These are phyloP conservation scores for Cinclus cinclus DNA, from an alignment of 2,113 vertebrate species.

Conservation along the genomic window DNA sequence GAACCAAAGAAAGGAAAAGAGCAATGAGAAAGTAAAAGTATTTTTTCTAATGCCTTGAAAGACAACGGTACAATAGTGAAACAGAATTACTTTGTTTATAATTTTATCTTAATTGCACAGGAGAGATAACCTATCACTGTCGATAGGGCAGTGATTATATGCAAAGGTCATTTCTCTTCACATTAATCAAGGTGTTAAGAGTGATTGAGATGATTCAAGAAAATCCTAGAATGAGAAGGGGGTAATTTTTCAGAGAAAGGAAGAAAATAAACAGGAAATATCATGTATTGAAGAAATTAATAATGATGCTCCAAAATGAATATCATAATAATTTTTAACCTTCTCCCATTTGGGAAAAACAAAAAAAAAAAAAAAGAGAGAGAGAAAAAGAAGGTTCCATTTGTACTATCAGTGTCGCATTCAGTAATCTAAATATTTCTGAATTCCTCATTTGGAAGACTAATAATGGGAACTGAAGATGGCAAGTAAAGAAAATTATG, in stretches of 20 bases:
- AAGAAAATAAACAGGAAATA: slow-evolving; percentile 7
- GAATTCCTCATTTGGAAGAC: not conserved
- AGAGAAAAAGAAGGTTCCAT: not conserved
- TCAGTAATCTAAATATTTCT: not conserved
- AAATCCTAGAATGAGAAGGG: not conserved
- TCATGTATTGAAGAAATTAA: not conserved
- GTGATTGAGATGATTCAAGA: not conserved
- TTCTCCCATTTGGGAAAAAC: not conserved
- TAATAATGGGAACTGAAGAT: not conserved
- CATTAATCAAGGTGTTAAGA: slow-evolving; percentile 25
- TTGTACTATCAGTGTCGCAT: not conserved
- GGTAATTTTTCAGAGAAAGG: not conserved
- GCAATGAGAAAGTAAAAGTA: not conserved
- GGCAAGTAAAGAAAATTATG: not conserved
- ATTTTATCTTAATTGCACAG: not conserved
- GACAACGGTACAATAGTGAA: not conserved
- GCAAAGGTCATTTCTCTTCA: slow-evolving; percentile 41
- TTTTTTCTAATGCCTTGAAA: not conserved
- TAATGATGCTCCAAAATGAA: not conserved
- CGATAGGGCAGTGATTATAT: not conserved
- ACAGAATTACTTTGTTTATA: not conserved
- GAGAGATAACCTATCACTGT: not conserved
- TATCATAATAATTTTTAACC: not conserved
- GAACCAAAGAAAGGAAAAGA: not conserved
- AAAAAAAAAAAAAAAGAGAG: not conserved